These are phyloP conservation scores for Zeus faber DNA, from an alignment of 2,113 vertebrate genomes.

Conservation along the genomic window DNA sequence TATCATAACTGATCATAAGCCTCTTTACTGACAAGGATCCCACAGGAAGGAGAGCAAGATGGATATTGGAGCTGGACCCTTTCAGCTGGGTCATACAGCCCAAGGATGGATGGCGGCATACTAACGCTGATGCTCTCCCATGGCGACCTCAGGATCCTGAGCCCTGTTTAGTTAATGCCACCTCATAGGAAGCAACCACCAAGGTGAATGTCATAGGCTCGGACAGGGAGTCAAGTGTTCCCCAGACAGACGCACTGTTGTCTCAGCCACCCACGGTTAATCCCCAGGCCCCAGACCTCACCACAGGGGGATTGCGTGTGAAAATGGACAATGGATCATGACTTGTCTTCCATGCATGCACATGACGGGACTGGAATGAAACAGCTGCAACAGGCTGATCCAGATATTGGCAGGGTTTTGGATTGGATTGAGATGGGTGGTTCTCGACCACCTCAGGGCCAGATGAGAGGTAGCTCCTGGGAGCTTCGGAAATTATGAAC, in stretches of 20 bases:
- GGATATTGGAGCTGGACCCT: background rate
- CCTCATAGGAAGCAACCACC: background rate
- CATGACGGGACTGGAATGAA: conserved; percentile 1
- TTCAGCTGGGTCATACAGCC: conserved; percentile 1
- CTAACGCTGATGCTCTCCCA: conserved; percentile 15
- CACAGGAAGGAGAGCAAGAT: background rate
- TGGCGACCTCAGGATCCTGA: too few relatives aligned
- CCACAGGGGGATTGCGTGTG: too few relatives aligned
- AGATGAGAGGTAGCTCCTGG: too few relatives aligned
- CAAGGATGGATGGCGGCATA: conserved; percentile 4
- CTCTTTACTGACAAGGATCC: conserved; percentile 11
- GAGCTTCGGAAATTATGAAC: too few relatives aligned
- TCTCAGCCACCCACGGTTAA: background rate
- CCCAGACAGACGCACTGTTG: background rate
- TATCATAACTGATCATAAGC: conserved; percentile 21
- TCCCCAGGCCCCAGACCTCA: background rate
- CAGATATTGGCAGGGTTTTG: conserved; percentile 10
- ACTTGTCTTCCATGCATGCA: background rate
- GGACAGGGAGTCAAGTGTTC: background rate
- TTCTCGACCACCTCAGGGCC: background rate
- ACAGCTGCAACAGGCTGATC: conserved; percentile 1
- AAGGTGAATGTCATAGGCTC: background rate
- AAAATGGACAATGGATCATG: background rate
- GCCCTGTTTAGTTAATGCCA: background rate
- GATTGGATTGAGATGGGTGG: background rate